Evolutionary conservation across 2,797 vertebrate species (phyloP), one percentile per base, ranked within the genome.

Genomic region (Mus spretus): DNA sequence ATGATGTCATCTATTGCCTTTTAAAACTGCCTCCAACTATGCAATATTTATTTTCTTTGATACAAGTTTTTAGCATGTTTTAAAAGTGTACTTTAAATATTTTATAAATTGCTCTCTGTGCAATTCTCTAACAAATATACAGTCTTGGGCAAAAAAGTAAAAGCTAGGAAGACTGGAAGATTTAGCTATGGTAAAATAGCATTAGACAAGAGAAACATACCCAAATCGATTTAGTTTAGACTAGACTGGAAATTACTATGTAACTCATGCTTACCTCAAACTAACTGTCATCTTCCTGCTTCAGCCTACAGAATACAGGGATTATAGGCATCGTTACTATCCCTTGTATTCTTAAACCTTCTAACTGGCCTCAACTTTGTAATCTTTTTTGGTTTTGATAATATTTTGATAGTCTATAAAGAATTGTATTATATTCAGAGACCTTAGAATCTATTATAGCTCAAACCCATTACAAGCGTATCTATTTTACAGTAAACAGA

Each of bases 41-140:
- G 74, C 24, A 92, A 37, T 94, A 94, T 96, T 96, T 88, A 83
- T 95, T 94, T 96, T 95, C 81, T 61, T 96, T 59, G 77, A 79
- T 81, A 84, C 22, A 91, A 91, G 31, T 75, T 93, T 95, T 88
- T 26, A 67, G 65, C 57, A 75, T 88, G 79, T 59, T 93, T 84
- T 88, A 12, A 86, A 89, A 90, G 83, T 80, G 37, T 1, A 87
- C 31, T 83, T 96, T 59, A 65, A 89, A 61, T 96, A 57, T 95
- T 95, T 77, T 50, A 85, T 82, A 97, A 92, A 81, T 70, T 83
- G 28, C 85, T 95, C 96, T 86, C 44, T 80, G 14, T 11, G 10
- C 26, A 19, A 20, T 55, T 85, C 24, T 88, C 84, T 89, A 90
- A 72, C 55, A 94, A 82, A 88, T 80, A 47, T 74, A 50, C 1